Percentiles rank a stretch among this genome's conserved stretches.
Conservation (phyloP, 2,888 invertebrate species). For the Petrolisthes cinctipes region DNA sequence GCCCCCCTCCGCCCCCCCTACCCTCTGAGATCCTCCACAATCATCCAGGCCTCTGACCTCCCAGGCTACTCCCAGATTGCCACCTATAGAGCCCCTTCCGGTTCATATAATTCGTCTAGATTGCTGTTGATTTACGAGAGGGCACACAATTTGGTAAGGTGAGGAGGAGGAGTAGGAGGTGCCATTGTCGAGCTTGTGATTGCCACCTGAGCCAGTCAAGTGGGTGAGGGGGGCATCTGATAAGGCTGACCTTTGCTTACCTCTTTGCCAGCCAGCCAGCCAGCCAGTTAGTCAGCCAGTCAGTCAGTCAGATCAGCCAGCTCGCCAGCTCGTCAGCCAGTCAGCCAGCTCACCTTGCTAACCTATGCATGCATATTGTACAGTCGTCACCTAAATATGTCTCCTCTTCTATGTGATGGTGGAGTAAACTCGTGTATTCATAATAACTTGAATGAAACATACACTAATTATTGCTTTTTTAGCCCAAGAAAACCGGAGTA, state of each 20-base stretch:
- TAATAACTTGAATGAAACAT: no score
- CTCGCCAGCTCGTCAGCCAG: neutral
- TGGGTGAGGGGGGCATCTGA: conserved; percentile 1
- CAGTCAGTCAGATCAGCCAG: neutral
- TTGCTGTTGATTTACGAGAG: conserved; percentile 32
- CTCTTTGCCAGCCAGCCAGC: neutral
- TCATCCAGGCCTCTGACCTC: conserved; percentile 6
- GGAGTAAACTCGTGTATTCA: no score
- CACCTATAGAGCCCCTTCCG: conserved; percentile 25
- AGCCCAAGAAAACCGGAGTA: no score
- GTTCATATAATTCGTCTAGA: conserved; percentile 24
- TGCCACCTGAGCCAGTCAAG: conserved; percentile 3
- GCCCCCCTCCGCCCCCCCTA: neutral
- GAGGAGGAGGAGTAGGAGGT: neutral
- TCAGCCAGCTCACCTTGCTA: neutral
- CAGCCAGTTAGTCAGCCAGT: neutral
- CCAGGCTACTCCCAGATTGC: conserved; percentile 13
- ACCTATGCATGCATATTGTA: neutral
- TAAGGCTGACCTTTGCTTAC: neutral
- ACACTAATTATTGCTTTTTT: no score
- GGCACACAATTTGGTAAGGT: conserved; percentile 20
- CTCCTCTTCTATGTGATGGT: no score
- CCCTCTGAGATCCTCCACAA: neutral
- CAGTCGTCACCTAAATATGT: neutral
- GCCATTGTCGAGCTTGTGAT: conserved; percentile 9